Base-by-base conservation (phyloP, 2,888 invertebrate genomes). In the Nineta flava region DNA sequence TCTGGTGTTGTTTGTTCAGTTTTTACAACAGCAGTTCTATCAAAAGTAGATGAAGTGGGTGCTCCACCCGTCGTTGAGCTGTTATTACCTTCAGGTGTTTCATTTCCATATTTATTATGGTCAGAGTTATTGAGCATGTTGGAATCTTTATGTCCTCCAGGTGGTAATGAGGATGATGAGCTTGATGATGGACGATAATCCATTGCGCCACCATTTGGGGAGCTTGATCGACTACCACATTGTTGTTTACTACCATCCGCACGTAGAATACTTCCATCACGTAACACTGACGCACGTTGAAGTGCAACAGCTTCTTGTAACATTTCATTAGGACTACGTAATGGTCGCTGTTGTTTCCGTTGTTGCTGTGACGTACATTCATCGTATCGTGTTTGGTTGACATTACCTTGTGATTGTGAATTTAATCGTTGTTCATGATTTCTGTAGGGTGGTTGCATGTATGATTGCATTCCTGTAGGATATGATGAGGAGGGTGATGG, bases 211-310 rank as follows among this genome's bases (percentile, higher is more conserved):
- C 72, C 71, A 21, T 72, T 65, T 38, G 71, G 68, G 38, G 73
- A 73, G 52, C 68, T 68, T 44, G 72, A 69, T 55, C 69, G 66
- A 51, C 67, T 67, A 40, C 65, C 62, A 53, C 61, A 69, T 56
- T 65, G 69, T 55, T 68, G 68, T 26, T 26, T 26, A 26, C 26
- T 61, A 34, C 71, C 71, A 58, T 77, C 77, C 77, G 50, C 77
- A 68, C 79, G 63, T 26, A 26, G 7, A 26, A 26, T 26, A 52
- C 61, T 70, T 35, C 76, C 77, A 60, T 82, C 82, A 51, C 82
- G 69, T 57, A 83, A 62, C 15, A 83, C 83, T 53, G 81, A 81
- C 44, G 79, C 80, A 55, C 81, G 70, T 32, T 62, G 63, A 26
- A 59, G 64, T 12, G 70, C 67, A 21, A 72, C 66, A 17, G 75